Percentiles rank a stretch among this genome's conserved stretches.
These are phyloP conservation scores for Myocastor coypus DNA, from an alignment of 2,113 vertebrate genomes.

Conservation along the genomic window DNA sequence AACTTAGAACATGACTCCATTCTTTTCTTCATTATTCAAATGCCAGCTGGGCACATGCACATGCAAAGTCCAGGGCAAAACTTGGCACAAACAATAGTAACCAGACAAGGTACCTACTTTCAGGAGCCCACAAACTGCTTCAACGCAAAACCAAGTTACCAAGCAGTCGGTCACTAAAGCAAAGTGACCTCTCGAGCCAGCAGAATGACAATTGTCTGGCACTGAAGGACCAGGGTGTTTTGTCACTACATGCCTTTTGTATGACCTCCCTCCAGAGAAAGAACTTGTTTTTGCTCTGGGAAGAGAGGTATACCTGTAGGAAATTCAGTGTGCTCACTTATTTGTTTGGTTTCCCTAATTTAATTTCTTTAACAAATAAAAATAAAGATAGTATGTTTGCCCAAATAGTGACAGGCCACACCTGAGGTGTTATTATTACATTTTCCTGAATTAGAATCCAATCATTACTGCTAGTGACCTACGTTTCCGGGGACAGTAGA, in stretches of 20 bases:
- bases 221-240: constrained; percentile 36
- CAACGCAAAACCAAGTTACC: not conserved
- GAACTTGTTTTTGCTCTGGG: constrained; percentile 46
- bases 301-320: constrained; percentile 73
- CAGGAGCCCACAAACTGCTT: not conserved
- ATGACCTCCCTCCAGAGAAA: constrained; percentile 55
- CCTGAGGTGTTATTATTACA: constrained; percentile 77
- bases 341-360: constrained; percentile 82
- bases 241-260: constrained; percentile 54
- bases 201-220: not conserved
- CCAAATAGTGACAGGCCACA: constrained; percentile 61
- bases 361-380: constrained; percentile 82
- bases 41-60: no score
- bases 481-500: not conserved
- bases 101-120: not conserved
- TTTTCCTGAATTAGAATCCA: constrained; percentile 83
- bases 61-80: not conserved
- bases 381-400: constrained; percentile 79
- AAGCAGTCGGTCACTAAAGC: not conserved
- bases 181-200: not conserved
- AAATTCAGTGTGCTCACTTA: constrained; percentile 55
- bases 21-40: not conserved
- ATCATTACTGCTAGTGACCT: not conserved
- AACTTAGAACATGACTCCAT: not conserved
- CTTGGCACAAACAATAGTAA: not conserved